Conservation (phyloP, 2,797 vertebrate genomes). For the Alosa sapidissima region DNA sequence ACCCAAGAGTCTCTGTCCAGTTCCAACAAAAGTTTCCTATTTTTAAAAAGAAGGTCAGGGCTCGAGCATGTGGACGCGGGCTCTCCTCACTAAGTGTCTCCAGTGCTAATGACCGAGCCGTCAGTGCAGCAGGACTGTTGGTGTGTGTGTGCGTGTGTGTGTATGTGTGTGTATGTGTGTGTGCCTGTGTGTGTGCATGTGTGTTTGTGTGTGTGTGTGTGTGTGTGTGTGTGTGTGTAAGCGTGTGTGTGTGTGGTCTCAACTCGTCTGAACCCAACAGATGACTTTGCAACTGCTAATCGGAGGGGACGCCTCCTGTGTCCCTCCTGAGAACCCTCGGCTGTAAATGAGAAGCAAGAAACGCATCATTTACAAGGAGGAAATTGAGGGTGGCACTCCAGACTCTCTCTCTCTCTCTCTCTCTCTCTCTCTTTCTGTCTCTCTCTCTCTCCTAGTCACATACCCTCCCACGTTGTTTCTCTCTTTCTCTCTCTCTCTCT, state of each 20-base stretch:
- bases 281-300: constrained; percentile 1
- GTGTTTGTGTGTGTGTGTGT: not conserved
- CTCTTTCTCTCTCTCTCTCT: not conserved
- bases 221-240: constrained; percentile 26
- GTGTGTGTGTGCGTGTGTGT: not conserved
- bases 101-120: constrained; percentile 29
- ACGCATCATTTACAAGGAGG: constrained; percentile 30
- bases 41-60: constrained; percentile 68
- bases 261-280: not conserved
- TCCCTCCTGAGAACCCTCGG: constrained; percentile 37
- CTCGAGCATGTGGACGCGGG: constrained; percentile 53
- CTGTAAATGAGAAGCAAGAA: constrained; percentile 55
- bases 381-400: constrained; percentile 20
- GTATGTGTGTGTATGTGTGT: constrained; percentile 18
- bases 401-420: not conserved
- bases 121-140: constrained; percentile 12
- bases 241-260: constrained; percentile 18
- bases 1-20: constrained; percentile 37
- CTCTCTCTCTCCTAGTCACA: not conserved
- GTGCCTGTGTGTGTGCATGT: not conserved
- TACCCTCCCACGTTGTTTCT: too few relatives aligned
- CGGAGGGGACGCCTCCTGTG: constrained; percentile 1
- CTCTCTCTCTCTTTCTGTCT: not conserved
- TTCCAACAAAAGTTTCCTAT: constrained; percentile 65
- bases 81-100: constrained; percentile 45